Evolutionary conservation across 2,113 vertebrate genomes (phyloP).

Genomic region (Notarius lentiginosus): DNA sequence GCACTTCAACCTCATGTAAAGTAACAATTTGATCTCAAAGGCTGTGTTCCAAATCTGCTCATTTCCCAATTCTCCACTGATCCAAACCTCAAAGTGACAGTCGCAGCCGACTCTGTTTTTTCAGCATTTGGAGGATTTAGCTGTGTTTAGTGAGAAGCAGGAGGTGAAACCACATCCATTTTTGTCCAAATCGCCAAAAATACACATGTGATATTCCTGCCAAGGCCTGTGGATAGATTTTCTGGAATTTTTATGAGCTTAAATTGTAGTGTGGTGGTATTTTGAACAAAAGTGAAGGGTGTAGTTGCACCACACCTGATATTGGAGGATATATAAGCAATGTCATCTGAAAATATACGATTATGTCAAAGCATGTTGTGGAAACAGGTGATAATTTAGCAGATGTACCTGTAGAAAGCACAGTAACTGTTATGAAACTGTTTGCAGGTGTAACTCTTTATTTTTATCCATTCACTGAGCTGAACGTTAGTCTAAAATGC

Average conservation of each 20-base stretch:
- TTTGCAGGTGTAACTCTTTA: not conserved
- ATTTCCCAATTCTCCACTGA: not conserved
- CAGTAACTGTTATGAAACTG: not conserved
- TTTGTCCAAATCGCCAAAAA: constrained; percentile 7
- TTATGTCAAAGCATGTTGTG: not conserved
- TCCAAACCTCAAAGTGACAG: not conserved
- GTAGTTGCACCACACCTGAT: constrained; percentile 18
- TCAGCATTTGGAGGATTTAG: not conserved
- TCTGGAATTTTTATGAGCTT: constrained; percentile 18
- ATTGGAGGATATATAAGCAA: constrained; percentile 1
- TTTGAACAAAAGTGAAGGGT: constrained; percentile 28
- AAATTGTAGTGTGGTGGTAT: constrained; percentile 38
- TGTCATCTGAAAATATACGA: not conserved
- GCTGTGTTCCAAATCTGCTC: not conserved
- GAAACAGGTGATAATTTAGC: not conserved
- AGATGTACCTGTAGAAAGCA: not conserved
- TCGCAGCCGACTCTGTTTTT: not conserved
- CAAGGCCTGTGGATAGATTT: constrained; percentile 24
- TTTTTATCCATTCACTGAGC: not conserved
- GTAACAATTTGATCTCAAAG: not conserved
- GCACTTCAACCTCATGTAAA: not conserved
- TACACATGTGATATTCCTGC: constrained; percentile 27
- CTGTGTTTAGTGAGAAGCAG: not conserved
- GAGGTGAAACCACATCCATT: constrained; percentile 24
- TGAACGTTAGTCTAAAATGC: not conserved